Evolutionary conservation across 2,113 vertebrate genomes (phyloP).

Genomic region (Probosciger aterrimus): DNA sequence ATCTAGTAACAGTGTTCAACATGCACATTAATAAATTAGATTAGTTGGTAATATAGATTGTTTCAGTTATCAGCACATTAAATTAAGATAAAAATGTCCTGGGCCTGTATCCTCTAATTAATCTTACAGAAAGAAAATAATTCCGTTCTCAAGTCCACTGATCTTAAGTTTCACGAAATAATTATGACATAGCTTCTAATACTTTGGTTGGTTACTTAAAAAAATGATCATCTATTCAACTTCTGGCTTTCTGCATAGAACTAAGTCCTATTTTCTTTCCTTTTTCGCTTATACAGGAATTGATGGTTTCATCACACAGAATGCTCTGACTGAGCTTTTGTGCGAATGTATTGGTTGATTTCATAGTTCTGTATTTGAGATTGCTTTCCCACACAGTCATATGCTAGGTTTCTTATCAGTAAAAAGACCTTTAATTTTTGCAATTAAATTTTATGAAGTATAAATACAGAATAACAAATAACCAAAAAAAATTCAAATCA

Average conservation of each 20-base stretch:
- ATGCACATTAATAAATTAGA: background rate
- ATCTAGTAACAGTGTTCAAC: background rate
- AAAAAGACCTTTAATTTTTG: background rate
- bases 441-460: background rate
- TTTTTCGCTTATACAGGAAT: background rate
- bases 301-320: background rate
- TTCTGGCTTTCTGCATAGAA: background rate
- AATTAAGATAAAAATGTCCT: constrained; percentile 16
- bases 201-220: background rate
- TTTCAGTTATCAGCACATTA: constrained; percentile 43
- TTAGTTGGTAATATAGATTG: constrained; percentile 14
- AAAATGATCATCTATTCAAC: background rate
- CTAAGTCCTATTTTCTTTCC: background rate
- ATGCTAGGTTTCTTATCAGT: background rate
- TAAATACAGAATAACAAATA: background rate
- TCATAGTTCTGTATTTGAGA: background rate
- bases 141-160: background rate
- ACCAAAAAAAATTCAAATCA: background rate
- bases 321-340: background rate
- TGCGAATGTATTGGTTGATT: background rate
- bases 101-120: background rate
- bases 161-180: constrained; percentile 5
- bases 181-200: background rate
- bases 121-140: background rate
- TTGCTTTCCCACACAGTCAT: background rate